These are phyloP conservation scores for Platycnemis pennipes DNA, from an alignment of 2,888 invertebrate genomes.

Conservation along the genomic window DNA sequence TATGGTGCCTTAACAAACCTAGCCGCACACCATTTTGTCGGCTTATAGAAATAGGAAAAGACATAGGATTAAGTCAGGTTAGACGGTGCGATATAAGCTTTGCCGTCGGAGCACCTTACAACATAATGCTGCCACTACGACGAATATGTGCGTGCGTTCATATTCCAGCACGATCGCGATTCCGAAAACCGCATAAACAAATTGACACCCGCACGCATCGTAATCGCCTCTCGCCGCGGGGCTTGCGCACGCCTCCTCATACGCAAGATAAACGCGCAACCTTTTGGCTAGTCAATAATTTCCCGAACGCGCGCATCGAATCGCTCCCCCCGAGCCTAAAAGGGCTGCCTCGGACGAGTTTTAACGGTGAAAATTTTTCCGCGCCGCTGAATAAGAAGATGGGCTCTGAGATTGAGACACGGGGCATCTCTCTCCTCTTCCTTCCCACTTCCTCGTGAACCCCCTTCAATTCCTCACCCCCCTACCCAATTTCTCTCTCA, in stretches of 20 bases:
- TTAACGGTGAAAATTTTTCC: slow-evolving; percentile 36
- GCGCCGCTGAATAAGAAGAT: slow-evolving; percentile 11
- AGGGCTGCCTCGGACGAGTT: background rate
- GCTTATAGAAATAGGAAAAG: too few species aligned
- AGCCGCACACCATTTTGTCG: too few species aligned
- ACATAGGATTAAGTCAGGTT: too few species aligned
- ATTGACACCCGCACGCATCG: background rate
- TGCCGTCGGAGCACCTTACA: too few species aligned
- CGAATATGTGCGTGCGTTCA: too few species aligned
- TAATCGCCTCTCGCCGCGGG: background rate
- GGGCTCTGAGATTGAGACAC: background rate
- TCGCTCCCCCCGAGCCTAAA: background rate
- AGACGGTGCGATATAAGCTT: too few species aligned
- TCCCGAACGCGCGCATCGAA: background rate
- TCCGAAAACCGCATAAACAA: background rate
- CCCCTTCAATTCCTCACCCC: background rate
- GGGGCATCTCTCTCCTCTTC: background rate
- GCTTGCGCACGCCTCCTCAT: background rate
- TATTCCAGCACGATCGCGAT: too few species aligned
- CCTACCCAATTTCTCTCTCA: background rate
- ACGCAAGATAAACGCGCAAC: background rate
- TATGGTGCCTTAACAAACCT: too few species aligned
- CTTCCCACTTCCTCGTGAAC: background rate
- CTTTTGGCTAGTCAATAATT: background rate
- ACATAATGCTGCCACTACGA: too few species aligned